A percentile compares a stretch with the other conserved stretches of the same genome.
Evolutionary conservation across 1,140 invertebrate genomes (phyloP).

Genomic region (Drosophila sturtevanti): DNA sequence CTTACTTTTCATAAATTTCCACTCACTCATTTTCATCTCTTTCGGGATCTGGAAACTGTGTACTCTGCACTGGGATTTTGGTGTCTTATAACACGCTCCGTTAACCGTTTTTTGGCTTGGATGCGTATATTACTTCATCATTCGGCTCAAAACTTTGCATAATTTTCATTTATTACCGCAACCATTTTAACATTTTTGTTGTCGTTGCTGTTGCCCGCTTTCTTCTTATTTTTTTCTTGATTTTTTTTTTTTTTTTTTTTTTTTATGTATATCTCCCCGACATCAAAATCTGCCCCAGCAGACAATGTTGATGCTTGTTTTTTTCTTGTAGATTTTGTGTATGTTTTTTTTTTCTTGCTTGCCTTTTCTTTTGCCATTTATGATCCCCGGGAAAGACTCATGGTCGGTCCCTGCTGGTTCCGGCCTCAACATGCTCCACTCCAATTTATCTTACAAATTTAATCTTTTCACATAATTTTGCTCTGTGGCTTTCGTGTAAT

Average conservation of each 20-base stretch:
- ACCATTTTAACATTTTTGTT: slow-evolving; percentile 32
- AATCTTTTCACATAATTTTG: slow-evolving; percentile 78
- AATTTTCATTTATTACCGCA: slow-evolving; percentile 79
- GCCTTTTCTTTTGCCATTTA: slow-evolving; percentile 22
- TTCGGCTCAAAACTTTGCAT: slow-evolving; percentile 75
- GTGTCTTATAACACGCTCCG: slow-evolving; percentile 75
- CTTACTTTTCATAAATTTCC: slow-evolving; percentile 73
- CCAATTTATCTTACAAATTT: slow-evolving; percentile 80
- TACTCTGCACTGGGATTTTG: slow-evolving; percentile 21
- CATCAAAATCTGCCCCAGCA: slow-evolving; percentile 59
- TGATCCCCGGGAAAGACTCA: slow-evolving; percentile 52
- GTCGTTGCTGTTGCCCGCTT: slow-evolving; percentile 14
- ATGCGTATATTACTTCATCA: slow-evolving; percentile 73
- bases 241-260: slow-evolving; percentile 48
- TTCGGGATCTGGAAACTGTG: slow-evolving; percentile 15
- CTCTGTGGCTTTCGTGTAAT: slow-evolving; percentile 73
- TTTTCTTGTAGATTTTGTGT: slow-evolving; percentile 17
- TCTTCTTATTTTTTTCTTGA: slow-evolving; percentile 34
- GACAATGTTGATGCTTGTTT: slow-evolving; percentile 14
- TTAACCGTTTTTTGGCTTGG: slow-evolving; percentile 73
- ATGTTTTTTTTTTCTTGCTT: background rate
- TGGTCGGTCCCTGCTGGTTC: slow-evolving; percentile 10
- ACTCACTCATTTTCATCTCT: slow-evolving; percentile 64
- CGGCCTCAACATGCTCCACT: slow-evolving; percentile 36
- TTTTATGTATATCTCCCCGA: slow-evolving; percentile 47